Conservation (phyloP, 2,113 vertebrate species). For the Brachirus orientalis region DNA sequence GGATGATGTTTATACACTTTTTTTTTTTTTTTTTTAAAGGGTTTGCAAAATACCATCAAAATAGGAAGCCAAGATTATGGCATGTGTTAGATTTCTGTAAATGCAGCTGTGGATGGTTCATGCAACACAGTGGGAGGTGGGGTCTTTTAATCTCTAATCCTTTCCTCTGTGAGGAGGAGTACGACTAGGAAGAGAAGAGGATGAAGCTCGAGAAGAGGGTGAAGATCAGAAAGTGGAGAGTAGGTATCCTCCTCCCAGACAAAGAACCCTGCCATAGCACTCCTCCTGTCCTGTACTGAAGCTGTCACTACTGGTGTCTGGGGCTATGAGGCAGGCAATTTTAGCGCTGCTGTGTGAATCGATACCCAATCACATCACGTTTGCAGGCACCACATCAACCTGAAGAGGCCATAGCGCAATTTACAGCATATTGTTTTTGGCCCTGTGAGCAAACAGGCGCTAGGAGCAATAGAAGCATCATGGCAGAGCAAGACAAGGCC, state of each 20-base stretch:
- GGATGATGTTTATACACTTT: conserved; percentile 68
- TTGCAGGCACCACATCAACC: conserved; percentile 74
- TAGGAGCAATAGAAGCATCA: conserved; percentile 73
- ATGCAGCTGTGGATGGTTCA: conserved; percentile 49
- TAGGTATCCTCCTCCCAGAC: conserved; percentile 65
- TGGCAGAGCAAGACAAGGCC: conserved; percentile 72
- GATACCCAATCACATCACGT: conserved; percentile 86
- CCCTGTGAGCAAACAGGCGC: conserved; percentile 77
- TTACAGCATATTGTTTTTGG: conserved; percentile 84
- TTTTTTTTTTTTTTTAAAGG: conserved; percentile 49
- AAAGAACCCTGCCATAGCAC: conserved; percentile 50
- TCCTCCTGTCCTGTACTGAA: conserved; percentile 78
- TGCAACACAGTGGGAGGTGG: conserved; percentile 38
- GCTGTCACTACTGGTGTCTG: conserved; percentile 81
- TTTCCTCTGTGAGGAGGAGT: conserved; percentile 44
- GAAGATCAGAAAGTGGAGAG: conserved; percentile 59
- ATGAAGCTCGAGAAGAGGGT: conserved; percentile 31
- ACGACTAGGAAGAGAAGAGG: conserved; percentile 10
- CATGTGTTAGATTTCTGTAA: conserved; percentile 35
- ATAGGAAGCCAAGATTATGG: conserved; percentile 31
- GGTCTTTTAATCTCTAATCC: conserved; percentile 64
- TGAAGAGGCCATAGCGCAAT: conserved; percentile 78
- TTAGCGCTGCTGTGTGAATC: conserved; percentile 83
- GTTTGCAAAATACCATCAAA: conserved; percentile 57
- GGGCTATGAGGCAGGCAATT: conserved; percentile 86